Evolutionary conservation across 2,797 vertebrate genomes (phyloP).

Genomic region (Malacoctenus gilli): DNA sequence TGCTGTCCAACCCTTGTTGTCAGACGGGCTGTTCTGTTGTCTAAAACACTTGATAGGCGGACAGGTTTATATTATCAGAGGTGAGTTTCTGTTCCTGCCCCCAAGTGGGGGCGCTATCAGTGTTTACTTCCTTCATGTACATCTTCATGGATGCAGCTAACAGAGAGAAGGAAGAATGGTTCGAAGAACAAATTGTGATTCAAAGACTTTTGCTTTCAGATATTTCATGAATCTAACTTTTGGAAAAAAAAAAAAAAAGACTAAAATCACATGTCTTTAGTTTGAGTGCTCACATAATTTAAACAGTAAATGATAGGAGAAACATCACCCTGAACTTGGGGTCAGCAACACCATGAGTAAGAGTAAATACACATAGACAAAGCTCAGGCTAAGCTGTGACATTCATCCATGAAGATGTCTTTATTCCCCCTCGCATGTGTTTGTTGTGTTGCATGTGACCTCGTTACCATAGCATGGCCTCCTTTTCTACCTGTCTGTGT

Average conservation of each 20-base stretch:
- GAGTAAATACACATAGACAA: neutral
- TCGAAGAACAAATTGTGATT: no score
- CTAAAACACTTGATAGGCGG: conserved; percentile 99
- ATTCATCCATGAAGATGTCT: conserved; percentile 89
- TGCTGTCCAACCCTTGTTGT: conserved; percentile 96
- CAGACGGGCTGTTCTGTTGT: conserved; percentile 99
- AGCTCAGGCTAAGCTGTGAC: neutral
- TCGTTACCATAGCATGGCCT: conserved; percentile 55
- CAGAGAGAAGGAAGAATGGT: no score
- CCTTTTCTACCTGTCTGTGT: conserved; percentile 37
- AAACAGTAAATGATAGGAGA: no score
- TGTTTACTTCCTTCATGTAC: conserved; percentile 12
- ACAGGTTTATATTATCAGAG: conserved; percentile 99
- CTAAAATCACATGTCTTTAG: no score
- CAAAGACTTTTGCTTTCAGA: neutral
- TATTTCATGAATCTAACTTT: no score
- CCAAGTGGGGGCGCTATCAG: conserved; percentile 14
- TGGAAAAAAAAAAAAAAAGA: no score
- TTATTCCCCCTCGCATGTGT: conserved; percentile 56
- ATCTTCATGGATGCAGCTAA: conserved; percentile 72
- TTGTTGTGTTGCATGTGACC: conserved; percentile 50
- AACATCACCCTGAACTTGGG: no score
- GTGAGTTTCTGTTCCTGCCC: conserved; percentile 85
- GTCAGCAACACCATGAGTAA: no score
- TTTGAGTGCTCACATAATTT: no score